Conservation (phyloP, 2,113 vertebrate genomes). For the Asarcornis scutulata region DNA sequence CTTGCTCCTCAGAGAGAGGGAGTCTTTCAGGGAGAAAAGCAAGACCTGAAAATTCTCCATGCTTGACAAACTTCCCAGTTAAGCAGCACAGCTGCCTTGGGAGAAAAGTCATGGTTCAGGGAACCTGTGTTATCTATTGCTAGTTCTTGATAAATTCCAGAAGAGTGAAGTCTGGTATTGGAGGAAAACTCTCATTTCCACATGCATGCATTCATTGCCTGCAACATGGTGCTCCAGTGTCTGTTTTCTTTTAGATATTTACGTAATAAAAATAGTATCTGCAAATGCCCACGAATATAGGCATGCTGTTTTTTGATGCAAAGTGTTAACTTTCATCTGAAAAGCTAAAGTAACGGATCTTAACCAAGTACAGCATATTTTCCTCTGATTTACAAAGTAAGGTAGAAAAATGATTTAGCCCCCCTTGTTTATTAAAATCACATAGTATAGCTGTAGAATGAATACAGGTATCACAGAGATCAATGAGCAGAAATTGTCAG, state of each 20-base stretch:
- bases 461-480: neutral
- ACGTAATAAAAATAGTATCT: neutral
- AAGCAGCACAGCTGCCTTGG: neutral
- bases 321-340: neutral
- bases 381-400: neutral
- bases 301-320: neutral
- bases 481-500: neutral
- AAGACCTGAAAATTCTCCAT: neutral
- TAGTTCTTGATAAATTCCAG: fast-evolving
- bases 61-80: neutral
- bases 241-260: neutral
- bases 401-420: neutral
- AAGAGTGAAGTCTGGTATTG: neutral
- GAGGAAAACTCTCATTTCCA: neutral
- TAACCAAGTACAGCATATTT: neutral
- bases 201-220: neutral
- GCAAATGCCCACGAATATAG: neutral
- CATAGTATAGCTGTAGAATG: neutral
- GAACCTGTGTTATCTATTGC: neutral
- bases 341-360: neutral
- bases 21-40: neutral
- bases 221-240: neutral
- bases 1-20: neutral
- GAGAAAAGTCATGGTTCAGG: neutral
- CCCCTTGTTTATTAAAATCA: neutral